Conservation (phyloP, 2,888 invertebrate genomes). For the Heterodera filipjevi region DNA sequence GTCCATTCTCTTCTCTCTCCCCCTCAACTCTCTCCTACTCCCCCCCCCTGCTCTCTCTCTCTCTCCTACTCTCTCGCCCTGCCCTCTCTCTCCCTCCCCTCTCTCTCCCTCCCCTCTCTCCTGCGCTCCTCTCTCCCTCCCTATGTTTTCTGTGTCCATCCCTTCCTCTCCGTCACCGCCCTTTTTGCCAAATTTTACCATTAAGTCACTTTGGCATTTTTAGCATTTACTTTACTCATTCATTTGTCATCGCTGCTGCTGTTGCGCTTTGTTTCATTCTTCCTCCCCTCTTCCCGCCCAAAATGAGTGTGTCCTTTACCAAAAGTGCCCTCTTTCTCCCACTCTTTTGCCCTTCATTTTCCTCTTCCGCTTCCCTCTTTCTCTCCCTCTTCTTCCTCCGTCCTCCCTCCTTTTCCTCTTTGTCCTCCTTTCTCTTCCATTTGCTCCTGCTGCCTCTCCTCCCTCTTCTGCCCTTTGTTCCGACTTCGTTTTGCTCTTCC, state of each 20-base stretch:
- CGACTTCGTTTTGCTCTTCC: neutral
- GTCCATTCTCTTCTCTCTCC: neutral
- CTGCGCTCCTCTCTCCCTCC: neutral
- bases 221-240: neutral
- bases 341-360: neutral
- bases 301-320: neutral
- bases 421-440: neutral
- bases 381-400: neutral
- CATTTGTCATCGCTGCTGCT: neutral
- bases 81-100: neutral
- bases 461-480: neutral
- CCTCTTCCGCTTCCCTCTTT: neutral
- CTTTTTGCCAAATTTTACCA: neutral
- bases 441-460: neutral
- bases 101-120: neutral
- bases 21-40: neutral
- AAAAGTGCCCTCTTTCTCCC: neutral
- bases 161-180: neutral
- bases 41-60: neutral
- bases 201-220: too few species aligned
- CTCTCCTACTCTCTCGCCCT: neutral
- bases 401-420: neutral
- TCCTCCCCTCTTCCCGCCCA: neutral
- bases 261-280: neutral
- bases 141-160: neutral